phyloP scores from a whole-genome alignment of 2,113 vertebrate genomes.

The Miniopterus natalensis region DNA sequence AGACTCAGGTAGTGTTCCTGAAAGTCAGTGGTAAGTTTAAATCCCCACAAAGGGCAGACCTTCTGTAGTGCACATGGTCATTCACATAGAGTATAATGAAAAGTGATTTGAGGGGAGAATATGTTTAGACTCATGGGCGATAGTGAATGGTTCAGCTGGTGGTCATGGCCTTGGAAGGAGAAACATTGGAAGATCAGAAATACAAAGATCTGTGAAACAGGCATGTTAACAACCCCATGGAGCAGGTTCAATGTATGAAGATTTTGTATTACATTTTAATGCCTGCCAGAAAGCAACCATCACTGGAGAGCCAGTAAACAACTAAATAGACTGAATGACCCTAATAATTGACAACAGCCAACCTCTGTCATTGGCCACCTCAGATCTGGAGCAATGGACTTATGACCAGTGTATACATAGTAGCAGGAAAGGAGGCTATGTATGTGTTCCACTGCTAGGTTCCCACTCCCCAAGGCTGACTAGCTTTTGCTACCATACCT shows the following conservation, averaged over 20 bases:
- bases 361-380: neutral
- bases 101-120: neutral
- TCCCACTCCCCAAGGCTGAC: neutral
- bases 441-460: neutral
- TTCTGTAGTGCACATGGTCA: neutral
- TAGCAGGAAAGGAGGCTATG: neutral
- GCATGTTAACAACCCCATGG: neutral
- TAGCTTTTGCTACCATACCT: neutral
- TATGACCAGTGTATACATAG: neutral
- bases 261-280: neutral
- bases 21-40: neutral
- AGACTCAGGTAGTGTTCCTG: neutral
- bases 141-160: neutral
- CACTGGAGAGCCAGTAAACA: neutral
- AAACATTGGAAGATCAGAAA: neutral
- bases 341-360: neutral
- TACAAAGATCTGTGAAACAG: neutral
- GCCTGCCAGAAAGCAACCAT: neutral
- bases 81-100: neutral
- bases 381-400: neutral
- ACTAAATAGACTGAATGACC: neutral
- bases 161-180: neutral
- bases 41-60: neutral
- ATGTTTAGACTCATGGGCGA: neutral
- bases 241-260: rapidly evolving